phyloP scores from a whole-genome alignment of 92 coral and sea anemone species.

The Micromussa lordhowensis region DNA sequence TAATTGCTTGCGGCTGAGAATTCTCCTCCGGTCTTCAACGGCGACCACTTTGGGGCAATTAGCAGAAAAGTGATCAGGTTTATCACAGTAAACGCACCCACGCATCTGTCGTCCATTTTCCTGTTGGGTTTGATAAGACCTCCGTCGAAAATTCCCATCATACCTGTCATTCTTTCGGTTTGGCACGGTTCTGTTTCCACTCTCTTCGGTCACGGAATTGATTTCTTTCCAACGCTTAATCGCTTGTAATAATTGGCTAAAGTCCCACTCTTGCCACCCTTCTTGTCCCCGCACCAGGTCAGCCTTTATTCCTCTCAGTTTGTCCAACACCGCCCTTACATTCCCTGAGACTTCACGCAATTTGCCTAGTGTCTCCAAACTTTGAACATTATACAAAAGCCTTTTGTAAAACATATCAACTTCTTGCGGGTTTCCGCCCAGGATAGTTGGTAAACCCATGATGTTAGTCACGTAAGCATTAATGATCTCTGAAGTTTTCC shows the following conservation, averaged over 20 bases:
- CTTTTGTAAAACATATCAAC: slow-evolving; percentile 30
- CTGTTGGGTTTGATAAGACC: not conserved
- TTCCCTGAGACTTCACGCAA: slow-evolving; percentile 34
- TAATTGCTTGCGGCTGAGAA: not conserved
- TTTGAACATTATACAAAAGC: slow-evolving; percentile 33
- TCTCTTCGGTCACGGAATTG: not conserved
- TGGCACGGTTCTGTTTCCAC: not conserved
- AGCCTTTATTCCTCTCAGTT: slow-evolving; percentile 21
- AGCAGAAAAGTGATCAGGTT: not conserved
- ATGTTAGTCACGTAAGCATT: slow-evolving; percentile 10
- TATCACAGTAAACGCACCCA: not conserved
- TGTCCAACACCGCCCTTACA: slow-evolving; percentile 19
- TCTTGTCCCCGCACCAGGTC: slow-evolving; percentile 39
- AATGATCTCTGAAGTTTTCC: slow-evolving; percentile 14
- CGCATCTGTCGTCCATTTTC: not conserved
- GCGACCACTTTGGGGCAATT: not conserved
- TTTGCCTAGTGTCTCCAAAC: slow-evolving; percentile 31
- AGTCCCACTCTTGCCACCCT: not conserved
- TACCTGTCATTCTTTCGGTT: not conserved
- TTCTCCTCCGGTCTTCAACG: not conserved
- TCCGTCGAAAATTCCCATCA: not conserved
- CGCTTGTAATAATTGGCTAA: not conserved
- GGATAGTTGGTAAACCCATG: slow-evolving; percentile 30
- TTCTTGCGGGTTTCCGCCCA: not conserved
- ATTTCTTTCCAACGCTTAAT: not conserved